phyloP scores from a whole-genome alignment of 1,140 invertebrate species.

The Bactericera cockerelli region DNA sequence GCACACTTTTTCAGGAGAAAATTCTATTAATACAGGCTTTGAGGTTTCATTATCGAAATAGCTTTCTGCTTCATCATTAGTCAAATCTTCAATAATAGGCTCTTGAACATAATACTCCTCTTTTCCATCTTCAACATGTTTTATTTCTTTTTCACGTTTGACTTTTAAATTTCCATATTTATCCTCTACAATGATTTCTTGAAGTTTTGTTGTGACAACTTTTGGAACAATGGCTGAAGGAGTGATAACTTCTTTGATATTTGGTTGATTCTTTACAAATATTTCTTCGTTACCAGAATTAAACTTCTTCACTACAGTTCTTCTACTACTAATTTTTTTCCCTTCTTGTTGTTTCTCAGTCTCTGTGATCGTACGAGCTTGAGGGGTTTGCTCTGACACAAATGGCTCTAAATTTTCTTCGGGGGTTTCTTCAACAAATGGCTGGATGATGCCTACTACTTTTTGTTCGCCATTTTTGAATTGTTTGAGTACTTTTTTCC shows the following conservation, averaged over 20 bases:
- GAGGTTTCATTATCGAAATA: slow-evolving; percentile 6
- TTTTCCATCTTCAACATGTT: neutral
- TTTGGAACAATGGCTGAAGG: neutral
- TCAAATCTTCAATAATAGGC: neutral
- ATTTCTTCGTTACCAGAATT: neutral
- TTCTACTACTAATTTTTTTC: neutral
- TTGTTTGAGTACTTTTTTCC: neutral
- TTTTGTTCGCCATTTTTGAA: neutral
- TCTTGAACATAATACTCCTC: neutral
- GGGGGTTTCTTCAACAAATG: neutral
- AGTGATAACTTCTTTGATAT: neutral
- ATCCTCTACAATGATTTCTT: neutral
- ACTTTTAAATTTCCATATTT: neutral
- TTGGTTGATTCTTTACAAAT: neutral
- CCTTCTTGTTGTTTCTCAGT: slow-evolving; percentile 2
- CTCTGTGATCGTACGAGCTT: neutral
- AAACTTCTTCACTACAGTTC: neutral
- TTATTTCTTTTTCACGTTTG: slow-evolving; percentile 6
- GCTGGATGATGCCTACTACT: neutral
- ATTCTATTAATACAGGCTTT: neutral
- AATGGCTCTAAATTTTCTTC: neutral
- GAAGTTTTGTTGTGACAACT: neutral
- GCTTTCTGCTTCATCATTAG: neutral
- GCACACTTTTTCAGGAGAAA: neutral
- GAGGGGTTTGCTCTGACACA: neutral